A percentile compares a stretch with the other conserved stretches of the same genome.
Evolutionary conservation across 2,113 vertebrate species (phyloP).

Genomic region (Osmerus eperlanus): DNA sequence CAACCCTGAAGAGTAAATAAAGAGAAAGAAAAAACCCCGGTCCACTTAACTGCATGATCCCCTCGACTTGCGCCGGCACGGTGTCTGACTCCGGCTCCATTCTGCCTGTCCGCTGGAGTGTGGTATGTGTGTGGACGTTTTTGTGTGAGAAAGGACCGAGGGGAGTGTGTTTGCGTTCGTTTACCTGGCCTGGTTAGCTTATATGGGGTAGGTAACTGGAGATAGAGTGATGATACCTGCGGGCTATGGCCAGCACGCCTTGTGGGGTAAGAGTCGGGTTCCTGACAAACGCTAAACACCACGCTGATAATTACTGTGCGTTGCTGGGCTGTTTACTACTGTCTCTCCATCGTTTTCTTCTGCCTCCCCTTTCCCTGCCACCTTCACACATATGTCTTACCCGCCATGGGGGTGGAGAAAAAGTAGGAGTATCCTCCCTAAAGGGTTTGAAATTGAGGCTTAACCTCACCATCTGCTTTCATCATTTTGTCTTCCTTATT

Average conservation of each 20-base stretch:
- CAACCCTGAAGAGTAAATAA: slow-evolving; percentile 28
- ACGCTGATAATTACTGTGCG: slow-evolving; percentile 31
- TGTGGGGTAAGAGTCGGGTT: slow-evolving; percentile 63
- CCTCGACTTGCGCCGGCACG: slow-evolving; percentile 63
- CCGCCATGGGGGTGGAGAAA: no score
- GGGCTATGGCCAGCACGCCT: slow-evolving; percentile 51
- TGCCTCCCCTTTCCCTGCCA: no score
- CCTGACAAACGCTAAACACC: slow-evolving; percentile 62
- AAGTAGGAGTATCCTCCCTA: not conserved
- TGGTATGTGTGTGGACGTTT: slow-evolving; percentile 34
- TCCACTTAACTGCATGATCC: slow-evolving; percentile 77
- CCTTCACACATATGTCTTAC: no score
- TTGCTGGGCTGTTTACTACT: slow-evolving; percentile 1
- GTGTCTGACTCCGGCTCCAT: slow-evolving; percentile 73
- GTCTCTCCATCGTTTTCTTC: slow-evolving; percentile 18
- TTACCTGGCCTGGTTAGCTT: slow-evolving; percentile 72
- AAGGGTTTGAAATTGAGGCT: not conserved
- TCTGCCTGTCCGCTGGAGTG: slow-evolving; percentile 54
- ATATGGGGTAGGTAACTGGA: slow-evolving; percentile 74
- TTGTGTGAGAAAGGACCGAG: slow-evolving; percentile 18
- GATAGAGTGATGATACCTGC: slow-evolving; percentile 69
- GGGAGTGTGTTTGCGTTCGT: slow-evolving; percentile 40
- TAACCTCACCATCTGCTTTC: no score
- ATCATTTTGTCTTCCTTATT: no score
- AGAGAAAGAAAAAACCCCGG: slow-evolving; percentile 34